These are phyloP conservation scores for Thalassarche chlororhynchos DNA, from an alignment of 2,113 vertebrate genomes.

Conservation along the genomic window DNA sequence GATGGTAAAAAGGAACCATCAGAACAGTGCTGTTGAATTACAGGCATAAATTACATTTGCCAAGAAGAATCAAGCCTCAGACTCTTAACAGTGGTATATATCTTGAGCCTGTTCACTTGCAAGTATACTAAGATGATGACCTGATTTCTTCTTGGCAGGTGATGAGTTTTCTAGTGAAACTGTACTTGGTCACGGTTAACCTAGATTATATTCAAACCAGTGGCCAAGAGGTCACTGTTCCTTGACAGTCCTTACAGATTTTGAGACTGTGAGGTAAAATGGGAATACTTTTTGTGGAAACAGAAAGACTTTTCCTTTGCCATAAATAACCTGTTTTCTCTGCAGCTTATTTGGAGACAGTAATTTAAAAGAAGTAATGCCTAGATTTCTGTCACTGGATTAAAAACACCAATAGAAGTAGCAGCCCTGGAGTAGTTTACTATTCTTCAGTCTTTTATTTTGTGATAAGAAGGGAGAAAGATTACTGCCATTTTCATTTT, in stretches of 20 bases:
- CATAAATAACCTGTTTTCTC: background rate
- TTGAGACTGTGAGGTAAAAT: background rate
- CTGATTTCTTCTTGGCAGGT: background rate
- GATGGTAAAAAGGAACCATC: background rate
- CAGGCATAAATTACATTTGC: background rate
- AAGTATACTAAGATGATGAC: background rate
- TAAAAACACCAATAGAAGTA: background rate
- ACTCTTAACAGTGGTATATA: background rate
- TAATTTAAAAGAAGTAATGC: background rate
- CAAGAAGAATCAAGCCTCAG: background rate
- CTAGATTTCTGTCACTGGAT: background rate
- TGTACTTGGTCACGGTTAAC: background rate
- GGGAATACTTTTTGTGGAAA: background rate
- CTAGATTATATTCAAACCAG: background rate
- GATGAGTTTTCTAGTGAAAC: background rate
- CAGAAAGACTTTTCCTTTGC: background rate
- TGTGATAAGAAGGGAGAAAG: background rate
- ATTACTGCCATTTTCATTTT: background rate
- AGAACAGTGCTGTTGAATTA: background rate
- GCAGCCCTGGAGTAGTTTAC: background rate
- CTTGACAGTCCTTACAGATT: background rate
- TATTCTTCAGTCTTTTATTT: background rate
- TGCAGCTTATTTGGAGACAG: background rate
- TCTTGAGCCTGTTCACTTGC: background rate
- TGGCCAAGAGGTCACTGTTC: background rate